phyloP scores from a whole-genome alignment of 64 coral and sea anemone genomes.

The Acropora tenuis region DNA sequence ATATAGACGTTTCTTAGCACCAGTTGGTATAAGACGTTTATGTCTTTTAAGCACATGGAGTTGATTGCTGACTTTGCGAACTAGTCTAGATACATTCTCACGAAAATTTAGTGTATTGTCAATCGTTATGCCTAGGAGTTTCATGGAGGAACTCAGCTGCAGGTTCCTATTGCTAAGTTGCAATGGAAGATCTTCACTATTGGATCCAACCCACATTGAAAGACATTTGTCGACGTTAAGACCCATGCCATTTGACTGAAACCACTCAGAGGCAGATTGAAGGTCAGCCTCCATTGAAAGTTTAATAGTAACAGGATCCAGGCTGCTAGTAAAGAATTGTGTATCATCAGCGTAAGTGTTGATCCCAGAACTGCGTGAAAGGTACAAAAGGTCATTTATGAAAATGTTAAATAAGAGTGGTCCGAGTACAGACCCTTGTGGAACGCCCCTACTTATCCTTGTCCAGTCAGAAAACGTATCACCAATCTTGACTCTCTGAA shows the following conservation, averaged over 20 bases:
- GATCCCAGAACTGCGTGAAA: conserved; percentile 30
- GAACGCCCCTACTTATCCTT: too few relatives aligned
- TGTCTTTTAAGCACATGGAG: too few relatives aligned
- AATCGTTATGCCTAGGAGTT: neutral
- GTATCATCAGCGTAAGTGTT: conserved; percentile 61
- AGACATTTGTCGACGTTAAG: conserved; percentile 60
- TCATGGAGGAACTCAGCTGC: neutral
- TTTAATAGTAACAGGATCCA: conserved; percentile 23
- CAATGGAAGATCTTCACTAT: neutral
- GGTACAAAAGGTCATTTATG: conserved; percentile 40
- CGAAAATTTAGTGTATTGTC: neutral
- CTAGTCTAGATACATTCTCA: too few relatives aligned
- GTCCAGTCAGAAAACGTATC: too few relatives aligned
- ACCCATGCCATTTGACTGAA: conserved; percentile 55
- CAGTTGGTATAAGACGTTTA: too few relatives aligned
- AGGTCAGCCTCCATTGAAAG: conserved; percentile 42
- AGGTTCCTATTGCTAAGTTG: neutral
- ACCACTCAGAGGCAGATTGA: conserved; percentile 35
- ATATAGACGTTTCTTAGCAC: too few relatives aligned
- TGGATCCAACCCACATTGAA: conserved; percentile 43
- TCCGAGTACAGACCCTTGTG: too few relatives aligned
- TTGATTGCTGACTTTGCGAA: too few relatives aligned
- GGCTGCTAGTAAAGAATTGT: conserved; percentile 50
- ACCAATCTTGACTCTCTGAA: too few relatives aligned
- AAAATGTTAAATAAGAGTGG: conserved; percentile 48